Conservation (phyloP, 2,888 invertebrate species). For the Stenodera caucasica region DNA sequence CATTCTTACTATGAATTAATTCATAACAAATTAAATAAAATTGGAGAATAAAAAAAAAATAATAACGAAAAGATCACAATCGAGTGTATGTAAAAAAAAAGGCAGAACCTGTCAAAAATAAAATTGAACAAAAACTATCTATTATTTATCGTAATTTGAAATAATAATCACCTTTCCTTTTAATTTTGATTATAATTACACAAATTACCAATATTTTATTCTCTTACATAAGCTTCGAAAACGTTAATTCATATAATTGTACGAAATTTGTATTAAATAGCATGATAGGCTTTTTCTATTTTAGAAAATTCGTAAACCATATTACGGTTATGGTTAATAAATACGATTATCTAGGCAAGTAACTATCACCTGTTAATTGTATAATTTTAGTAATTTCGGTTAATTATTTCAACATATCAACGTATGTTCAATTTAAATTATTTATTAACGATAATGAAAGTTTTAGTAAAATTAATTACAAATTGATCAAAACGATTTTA, state of each 20-base stretch:
- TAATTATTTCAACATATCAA: not conserved
- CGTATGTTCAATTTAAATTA: not conserved
- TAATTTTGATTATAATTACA: not conserved
- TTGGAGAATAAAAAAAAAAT: not conserved
- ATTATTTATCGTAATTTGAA: not conserved
- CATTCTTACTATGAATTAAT: slow-evolving; percentile 1
- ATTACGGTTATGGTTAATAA: not conserved
- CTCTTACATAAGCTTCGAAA: not conserved
- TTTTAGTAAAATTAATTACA: not conserved
- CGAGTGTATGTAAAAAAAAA: not conserved
- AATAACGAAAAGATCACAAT: not conserved
- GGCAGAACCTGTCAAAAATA: not conserved
- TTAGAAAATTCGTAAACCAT: not conserved
- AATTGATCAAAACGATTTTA: no score
- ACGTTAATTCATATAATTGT: slow-evolving; percentile 2
- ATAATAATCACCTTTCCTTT: not conserved
- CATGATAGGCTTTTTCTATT: not conserved
- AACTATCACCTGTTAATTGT: slow-evolving; percentile 1
- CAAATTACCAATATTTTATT: slow-evolving; percentile 3
- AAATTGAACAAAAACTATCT: not conserved
- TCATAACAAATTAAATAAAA: slow-evolving; percentile 4
- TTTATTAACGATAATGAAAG: not conserved
- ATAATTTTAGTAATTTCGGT: not conserved
- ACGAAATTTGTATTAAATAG: not conserved
- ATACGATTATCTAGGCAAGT: not conserved